Evolutionary conservation across 2,113 vertebrate genomes (phyloP).

Genomic region (Gymnocephalus cernua): DNA sequence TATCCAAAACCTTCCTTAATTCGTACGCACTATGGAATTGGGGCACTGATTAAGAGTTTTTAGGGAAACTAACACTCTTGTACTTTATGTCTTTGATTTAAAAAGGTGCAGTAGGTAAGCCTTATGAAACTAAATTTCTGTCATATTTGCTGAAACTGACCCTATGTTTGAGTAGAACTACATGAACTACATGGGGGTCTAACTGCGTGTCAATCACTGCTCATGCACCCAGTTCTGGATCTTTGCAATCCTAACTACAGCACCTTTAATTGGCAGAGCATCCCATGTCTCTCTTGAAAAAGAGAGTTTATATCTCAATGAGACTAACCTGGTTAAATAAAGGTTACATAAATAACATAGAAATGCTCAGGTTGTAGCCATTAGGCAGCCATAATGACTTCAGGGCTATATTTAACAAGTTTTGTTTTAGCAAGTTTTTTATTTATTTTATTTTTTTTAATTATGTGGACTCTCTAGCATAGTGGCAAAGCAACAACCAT

Average conservation of each 20-base stretch:
- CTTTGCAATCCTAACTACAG: too few relatives aligned
- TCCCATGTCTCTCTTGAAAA: too few relatives aligned
- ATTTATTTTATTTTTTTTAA: not conserved
- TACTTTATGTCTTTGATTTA: constrained; percentile 11
- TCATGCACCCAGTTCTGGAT: too few relatives aligned
- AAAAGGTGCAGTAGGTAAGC: too few relatives aligned
- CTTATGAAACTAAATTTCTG: too few relatives aligned
- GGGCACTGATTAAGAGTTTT: not conserved
- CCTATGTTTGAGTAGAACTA: too few relatives aligned
- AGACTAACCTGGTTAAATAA: too few relatives aligned
- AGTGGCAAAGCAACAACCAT: constrained; percentile 31
- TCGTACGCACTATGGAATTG: not conserved
- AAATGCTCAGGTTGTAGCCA: not conserved
- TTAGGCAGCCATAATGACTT: constrained; percentile 18
- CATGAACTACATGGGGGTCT: too few relatives aligned
- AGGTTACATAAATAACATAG: too few relatives aligned
- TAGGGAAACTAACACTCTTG: not conserved
- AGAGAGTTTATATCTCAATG: too few relatives aligned
- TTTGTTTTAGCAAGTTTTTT: constrained; percentile 45
- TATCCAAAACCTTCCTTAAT: not conserved
- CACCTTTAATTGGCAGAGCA: not conserved
- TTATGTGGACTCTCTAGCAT: constrained; percentile 24
- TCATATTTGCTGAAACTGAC: too few relatives aligned
- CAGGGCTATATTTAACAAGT: constrained; percentile 38
- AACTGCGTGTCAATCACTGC: too few relatives aligned